phyloP scores from a whole-genome alignment of 2,797 vertebrate species.

The Macropus fuliginosus region DNA sequence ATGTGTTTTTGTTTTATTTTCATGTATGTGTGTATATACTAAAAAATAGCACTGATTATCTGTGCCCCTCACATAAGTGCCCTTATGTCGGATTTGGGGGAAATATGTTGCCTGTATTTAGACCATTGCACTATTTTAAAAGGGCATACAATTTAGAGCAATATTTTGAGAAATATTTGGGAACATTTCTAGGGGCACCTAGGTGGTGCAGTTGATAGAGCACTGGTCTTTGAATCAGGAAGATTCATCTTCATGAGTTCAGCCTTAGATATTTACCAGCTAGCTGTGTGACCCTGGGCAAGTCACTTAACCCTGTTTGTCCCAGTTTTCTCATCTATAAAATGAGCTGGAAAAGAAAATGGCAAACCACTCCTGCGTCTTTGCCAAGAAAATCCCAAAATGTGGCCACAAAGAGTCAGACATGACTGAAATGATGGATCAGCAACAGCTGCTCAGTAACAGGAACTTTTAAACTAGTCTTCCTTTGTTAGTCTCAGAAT shows the following conservation, averaged over 20 bases:
- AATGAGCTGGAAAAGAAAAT: background rate
- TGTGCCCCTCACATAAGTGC: background rate
- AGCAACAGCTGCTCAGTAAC: background rate
- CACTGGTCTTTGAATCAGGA: background rate
- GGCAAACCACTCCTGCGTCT: background rate
- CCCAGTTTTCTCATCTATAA: background rate
- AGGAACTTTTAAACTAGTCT: background rate
- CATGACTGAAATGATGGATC: no score
- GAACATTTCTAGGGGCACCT: background rate
- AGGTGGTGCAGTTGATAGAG: background rate
- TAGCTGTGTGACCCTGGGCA: background rate
- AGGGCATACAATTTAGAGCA: background rate
- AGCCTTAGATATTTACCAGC: background rate
- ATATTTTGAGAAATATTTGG: background rate
- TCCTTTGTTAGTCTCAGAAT: background rate
- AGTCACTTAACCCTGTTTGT: background rate
- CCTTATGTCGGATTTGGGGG: background rate
- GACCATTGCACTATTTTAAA: background rate
- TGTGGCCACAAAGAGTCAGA: no score
- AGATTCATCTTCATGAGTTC: background rate
- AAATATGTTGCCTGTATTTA: background rate
- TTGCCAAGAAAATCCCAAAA: background rate
- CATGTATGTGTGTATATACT: background rate
- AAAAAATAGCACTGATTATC: background rate
- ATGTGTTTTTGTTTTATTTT: background rate